Percentiles rank a stretch among this genome's conserved stretches.
phyloP scores from a whole-genome alignment of 2,888 invertebrate genomes.

The Lysandra coridon region DNA sequence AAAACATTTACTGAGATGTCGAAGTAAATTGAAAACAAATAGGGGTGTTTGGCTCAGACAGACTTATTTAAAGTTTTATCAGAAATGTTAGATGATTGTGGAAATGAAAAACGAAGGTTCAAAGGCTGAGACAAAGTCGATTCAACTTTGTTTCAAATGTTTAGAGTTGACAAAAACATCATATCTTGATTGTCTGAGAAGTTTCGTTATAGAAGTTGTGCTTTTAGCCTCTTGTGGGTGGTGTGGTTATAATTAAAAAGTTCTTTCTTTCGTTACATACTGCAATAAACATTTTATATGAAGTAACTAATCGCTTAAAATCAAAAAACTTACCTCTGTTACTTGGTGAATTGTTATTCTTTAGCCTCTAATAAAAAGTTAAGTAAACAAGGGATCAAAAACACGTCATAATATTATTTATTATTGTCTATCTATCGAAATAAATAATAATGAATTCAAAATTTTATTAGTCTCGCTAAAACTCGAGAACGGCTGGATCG shows the following conservation, averaged over 20 bases:
- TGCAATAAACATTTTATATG: background rate
- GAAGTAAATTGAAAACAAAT: slow-evolving; percentile 21
- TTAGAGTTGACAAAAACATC: background rate
- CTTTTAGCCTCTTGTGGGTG: background rate
- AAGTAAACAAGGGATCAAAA: too few species aligned
- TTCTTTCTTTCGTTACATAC: background rate
- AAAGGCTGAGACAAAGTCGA: background rate
- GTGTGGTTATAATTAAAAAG: background rate
- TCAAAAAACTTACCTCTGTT: too few species aligned
- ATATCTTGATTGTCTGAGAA: slow-evolving; percentile 3
- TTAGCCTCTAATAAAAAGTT: too few species aligned
- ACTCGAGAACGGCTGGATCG: too few species aligned
- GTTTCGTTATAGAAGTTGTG: background rate
- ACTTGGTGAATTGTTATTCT: too few species aligned
- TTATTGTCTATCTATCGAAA: too few species aligned
- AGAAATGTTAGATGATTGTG: slow-evolving; percentile 25
- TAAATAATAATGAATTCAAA: too few species aligned
- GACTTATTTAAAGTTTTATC: slow-evolving; percentile 25
- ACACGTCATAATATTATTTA: too few species aligned
- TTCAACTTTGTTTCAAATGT: slow-evolving; percentile 4
- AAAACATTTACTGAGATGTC: slow-evolving; percentile 5
- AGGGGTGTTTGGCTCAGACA: background rate
- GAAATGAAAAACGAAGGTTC: background rate
- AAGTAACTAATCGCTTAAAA: background rate
- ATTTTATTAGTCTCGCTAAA: too few species aligned